These are phyloP conservation scores for Drosophila subobscura DNA, from an alignment of 1,140 invertebrate species.

Conservation along the genomic window DNA sequence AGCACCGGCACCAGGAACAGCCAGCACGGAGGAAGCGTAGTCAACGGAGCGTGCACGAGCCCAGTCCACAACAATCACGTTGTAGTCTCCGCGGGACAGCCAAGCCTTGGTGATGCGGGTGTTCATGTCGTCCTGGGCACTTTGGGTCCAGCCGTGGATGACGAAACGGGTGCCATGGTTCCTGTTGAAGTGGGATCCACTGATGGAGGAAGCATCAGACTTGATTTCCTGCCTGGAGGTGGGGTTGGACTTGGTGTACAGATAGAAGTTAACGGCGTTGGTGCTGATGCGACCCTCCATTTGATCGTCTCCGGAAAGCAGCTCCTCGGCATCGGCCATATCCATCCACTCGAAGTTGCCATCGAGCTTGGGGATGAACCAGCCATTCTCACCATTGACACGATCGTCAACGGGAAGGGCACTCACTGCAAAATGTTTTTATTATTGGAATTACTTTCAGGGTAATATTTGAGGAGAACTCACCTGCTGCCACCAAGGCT, in stretches of 20 bases:
- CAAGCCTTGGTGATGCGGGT: slow-evolving; percentile 80
- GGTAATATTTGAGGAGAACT: not conserved
- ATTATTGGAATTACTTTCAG: too few relatives aligned
- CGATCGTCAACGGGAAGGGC: slow-evolving; percentile 52
- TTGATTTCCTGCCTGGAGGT: slow-evolving; percentile 43
- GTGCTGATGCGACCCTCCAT: slow-evolving; percentile 47
- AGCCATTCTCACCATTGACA: slow-evolving; percentile 53
- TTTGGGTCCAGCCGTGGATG: slow-evolving; percentile 73
- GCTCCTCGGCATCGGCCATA: slow-evolving; percentile 48
- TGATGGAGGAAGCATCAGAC: slow-evolving; percentile 41
- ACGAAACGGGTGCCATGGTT: slow-evolving; percentile 63
- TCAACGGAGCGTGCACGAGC: slow-evolving; percentile 74
- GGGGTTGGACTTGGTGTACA: slow-evolving; percentile 66
- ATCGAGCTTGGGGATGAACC: slow-evolving; percentile 48
- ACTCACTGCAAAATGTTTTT: slow-evolving; percentile 35
- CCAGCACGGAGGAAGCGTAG: slow-evolving; percentile 84
- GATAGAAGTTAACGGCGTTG: slow-evolving; percentile 62
- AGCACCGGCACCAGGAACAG: slow-evolving; percentile 84
- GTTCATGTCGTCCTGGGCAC: slow-evolving; percentile 57
- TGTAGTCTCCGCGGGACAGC: slow-evolving; percentile 84
- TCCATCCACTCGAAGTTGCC: slow-evolving; percentile 54
- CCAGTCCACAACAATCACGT: slow-evolving; percentile 86
- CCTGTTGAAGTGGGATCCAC: slow-evolving; percentile 59
- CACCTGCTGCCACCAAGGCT: slow-evolving; percentile 52
- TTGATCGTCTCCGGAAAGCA: slow-evolving; percentile 29